Evolutionary conservation across 1,140 invertebrate species (phyloP).

Genomic region (Cherax destructor): DNA sequence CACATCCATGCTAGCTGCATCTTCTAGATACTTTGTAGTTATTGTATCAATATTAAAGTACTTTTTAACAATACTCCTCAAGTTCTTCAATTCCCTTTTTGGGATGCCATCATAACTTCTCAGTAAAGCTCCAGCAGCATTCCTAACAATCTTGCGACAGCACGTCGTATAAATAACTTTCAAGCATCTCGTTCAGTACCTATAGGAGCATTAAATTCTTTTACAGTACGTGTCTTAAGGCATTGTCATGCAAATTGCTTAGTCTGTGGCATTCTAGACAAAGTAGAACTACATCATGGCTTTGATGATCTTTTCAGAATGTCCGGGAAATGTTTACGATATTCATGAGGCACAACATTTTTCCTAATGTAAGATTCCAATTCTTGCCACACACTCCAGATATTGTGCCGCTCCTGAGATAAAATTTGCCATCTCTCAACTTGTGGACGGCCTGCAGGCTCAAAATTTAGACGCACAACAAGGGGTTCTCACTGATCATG

Average conservation of each 20-base stretch:
- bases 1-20: constrained; percentile 74
- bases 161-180: constrained; percentile 74
- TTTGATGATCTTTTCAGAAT: constrained; percentile 89
- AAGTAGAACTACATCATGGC: constrained; percentile 88
- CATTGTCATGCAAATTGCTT: constrained; percentile 83
- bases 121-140: constrained; percentile 82
- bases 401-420: constrained; percentile 82
- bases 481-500: constrained; percentile 82
- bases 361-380: constrained; percentile 86
- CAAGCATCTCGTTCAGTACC: constrained; percentile 74
- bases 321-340: constrained; percentile 87
- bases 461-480: constrained; percentile 85
- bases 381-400: constrained; percentile 86
- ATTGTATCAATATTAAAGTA: constrained; percentile 74
- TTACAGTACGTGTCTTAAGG: constrained; percentile 80
- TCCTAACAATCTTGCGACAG: constrained; percentile 80
- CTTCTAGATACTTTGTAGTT: constrained; percentile 74
- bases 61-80: constrained; percentile 73
- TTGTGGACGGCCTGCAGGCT: constrained; percentile 85
- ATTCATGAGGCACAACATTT: constrained; percentile 89
- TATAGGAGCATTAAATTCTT: constrained; percentile 82
- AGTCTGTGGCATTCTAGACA: constrained; percentile 85
- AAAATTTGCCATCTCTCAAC: constrained; percentile 77
- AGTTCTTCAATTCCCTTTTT: constrained; percentile 71
- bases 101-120: constrained; percentile 65